phyloP scores from a whole-genome alignment of 1,140 invertebrate genomes.

The Drosophila kanapiae region DNA sequence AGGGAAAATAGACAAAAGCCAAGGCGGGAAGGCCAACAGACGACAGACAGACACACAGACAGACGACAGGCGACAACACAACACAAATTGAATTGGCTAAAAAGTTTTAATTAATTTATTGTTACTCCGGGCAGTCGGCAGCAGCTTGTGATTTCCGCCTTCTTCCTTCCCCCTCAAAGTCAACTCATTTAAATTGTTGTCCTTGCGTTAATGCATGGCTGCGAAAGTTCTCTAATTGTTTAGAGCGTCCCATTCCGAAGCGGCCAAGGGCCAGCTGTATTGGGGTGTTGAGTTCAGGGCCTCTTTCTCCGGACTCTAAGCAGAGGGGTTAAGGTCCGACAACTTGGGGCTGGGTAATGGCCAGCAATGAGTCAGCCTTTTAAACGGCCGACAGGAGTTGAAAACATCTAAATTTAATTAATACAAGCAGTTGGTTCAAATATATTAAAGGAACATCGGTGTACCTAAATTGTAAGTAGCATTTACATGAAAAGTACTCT shows the following conservation, averaged over 20 bases:
- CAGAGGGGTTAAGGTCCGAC: not conserved
- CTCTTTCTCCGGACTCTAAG: not conserved
- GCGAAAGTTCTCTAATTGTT: conserved; percentile 79
- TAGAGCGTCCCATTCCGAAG: conserved; percentile 26
- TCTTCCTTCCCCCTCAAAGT: conserved; percentile 10
- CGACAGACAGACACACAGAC: conserved; percentile 28
- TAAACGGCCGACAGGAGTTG: not conserved
- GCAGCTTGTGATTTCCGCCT: conserved; percentile 39
- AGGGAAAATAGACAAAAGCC: conserved; percentile 13
- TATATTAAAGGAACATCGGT: not conserved
- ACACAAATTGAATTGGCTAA: conserved; percentile 84
- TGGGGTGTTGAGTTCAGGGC: conserved; percentile 40
- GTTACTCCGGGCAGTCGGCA: conserved; percentile 71
- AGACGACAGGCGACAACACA: conserved; percentile 61
- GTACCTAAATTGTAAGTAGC: no score
- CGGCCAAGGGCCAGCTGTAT: conserved; percentile 37
- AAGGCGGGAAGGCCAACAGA: conserved; percentile 10
- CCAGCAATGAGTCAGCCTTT: conserved; percentile 55
- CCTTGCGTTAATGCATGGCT: conserved; percentile 78
- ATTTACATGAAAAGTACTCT: no score
- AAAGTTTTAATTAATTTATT: conserved; percentile 84
- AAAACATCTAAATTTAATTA: not conserved
- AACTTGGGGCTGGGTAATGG: conserved; percentile 54
- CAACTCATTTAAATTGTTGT: conserved; percentile 81
- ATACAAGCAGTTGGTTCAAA: no score